Conservation (phyloP, 2,888 invertebrate genomes). For the Cephus rjabovi region DNA sequence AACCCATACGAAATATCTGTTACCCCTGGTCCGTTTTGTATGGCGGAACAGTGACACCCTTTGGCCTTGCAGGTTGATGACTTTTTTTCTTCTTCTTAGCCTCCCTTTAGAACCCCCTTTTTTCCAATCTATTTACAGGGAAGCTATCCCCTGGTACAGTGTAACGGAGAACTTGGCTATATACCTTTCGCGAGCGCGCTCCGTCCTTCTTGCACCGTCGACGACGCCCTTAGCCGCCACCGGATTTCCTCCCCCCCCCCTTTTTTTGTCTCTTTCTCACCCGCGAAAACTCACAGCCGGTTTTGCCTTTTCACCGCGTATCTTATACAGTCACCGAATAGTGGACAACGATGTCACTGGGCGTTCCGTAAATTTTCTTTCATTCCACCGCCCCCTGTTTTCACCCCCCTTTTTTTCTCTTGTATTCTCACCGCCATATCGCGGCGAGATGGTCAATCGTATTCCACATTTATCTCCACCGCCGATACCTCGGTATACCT, state of each 20-base stretch:
- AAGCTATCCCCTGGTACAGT: neutral
- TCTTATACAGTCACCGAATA: neutral
- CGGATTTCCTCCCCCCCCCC: conserved; percentile 27
- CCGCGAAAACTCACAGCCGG: neutral
- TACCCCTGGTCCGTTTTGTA: neutral
- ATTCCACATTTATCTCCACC: neutral
- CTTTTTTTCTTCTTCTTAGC: neutral
- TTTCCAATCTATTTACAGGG: neutral
- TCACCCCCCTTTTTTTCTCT: neutral
- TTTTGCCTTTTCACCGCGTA: neutral
- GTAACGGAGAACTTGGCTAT: neutral
- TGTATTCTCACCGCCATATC: neutral
- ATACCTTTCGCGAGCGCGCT: neutral
- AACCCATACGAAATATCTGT: neutral
- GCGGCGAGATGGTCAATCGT: neutral
- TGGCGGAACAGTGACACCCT: neutral
- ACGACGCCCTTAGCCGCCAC: conserved; percentile 35
- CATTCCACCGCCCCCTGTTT: neutral
- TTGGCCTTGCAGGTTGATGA: neutral
- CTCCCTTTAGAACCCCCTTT: neutral
- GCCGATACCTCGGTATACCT: neutral
- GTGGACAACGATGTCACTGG: neutral
- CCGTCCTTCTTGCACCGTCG: conserved; percentile 15
- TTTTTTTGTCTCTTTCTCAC: conserved; percentile 15
- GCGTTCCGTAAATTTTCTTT: neutral